Evolutionary conservation across 2,113 vertebrate genomes (phyloP).

Genomic region (Struthidea cinerea): DNA sequence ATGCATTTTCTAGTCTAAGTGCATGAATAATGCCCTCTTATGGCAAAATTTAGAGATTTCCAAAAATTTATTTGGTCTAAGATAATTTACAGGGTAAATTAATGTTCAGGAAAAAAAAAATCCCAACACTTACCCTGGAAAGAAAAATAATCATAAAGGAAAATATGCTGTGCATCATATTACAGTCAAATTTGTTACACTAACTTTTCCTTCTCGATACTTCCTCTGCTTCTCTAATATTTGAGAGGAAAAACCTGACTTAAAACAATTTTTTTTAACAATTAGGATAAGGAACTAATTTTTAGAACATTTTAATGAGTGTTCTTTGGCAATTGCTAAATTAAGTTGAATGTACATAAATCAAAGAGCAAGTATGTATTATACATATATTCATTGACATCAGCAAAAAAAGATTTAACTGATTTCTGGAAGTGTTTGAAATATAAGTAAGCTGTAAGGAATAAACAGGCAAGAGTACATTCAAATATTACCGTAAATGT

Average conservation of each 20-base stretch:
- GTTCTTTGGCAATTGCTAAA: not conserved
- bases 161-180: not conserved
- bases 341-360: not conserved
- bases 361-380: not conserved
- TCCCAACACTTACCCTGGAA: not conserved
- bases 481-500: not conserved
- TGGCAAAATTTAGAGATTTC: conserved; percentile 42
- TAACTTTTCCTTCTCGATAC: not conserved
- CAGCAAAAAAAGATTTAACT: not conserved
- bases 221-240: not conserved
- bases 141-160: not conserved
- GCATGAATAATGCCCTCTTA: conserved; percentile 59
- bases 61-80: not conserved
- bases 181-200: not conserved
- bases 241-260: not conserved
- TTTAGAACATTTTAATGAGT: not conserved
- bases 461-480: not conserved
- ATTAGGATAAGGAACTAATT: not conserved
- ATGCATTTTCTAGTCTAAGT: not conserved
- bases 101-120: not conserved
- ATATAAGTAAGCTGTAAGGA: not conserved
- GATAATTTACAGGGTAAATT: not conserved
- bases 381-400: not conserved
- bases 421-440: not conserved
- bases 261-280: not conserved